These are phyloP conservation scores for Arvicanthis niloticus DNA, from an alignment of 2,113 vertebrate genomes.

Conservation along the genomic window DNA sequence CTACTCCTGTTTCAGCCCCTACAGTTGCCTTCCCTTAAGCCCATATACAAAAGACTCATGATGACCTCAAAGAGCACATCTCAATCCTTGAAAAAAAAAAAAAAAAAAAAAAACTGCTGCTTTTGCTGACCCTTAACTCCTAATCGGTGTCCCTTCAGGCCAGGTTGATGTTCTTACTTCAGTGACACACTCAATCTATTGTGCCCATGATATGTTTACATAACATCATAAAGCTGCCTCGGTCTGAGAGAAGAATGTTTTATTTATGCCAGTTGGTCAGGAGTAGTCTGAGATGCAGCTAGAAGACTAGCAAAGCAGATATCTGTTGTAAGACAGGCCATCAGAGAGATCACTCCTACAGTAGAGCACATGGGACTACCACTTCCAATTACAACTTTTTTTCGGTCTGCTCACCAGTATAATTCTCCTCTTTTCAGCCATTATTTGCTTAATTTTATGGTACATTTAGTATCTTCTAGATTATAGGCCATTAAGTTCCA, in stretches of 20 bases:
- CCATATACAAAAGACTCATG: background rate
- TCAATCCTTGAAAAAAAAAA: background rate
- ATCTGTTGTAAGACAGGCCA: background rate
- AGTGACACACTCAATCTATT: background rate
- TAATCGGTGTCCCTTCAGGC: background rate
- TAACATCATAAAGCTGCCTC: background rate
- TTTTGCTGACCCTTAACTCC: background rate
- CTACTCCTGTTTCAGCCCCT: background rate
- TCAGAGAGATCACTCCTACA: background rate
- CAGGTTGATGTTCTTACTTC: background rate
- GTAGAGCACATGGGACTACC: background rate
- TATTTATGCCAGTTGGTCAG: background rate
- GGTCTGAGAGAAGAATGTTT: background rate
- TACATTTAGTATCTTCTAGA: background rate
- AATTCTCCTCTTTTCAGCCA: background rate
- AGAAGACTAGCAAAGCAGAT: background rate
- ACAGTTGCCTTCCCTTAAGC: background rate
- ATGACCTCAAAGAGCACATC: background rate
- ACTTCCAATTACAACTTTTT: background rate
- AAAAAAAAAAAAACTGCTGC: background rate
- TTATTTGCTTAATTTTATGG: background rate
- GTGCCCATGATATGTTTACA: background rate
- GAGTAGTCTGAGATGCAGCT: background rate
- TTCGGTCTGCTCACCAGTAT: background rate
- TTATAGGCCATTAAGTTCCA: background rate